Conservation (phyloP, 2,113 vertebrate species). For the Cygnus buccinator region DNA sequence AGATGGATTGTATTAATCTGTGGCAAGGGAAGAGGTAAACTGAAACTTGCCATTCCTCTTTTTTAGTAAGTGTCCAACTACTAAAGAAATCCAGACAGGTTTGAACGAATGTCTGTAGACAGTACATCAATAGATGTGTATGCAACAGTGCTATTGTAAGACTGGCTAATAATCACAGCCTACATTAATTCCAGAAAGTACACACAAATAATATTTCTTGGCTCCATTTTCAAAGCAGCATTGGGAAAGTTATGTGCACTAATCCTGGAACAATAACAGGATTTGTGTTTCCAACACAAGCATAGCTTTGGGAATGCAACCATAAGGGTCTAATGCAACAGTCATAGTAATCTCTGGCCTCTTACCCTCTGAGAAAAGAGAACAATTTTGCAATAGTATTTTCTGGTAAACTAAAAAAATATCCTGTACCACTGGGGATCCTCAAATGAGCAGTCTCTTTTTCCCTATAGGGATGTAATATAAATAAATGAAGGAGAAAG, state of each 20-base stretch:
- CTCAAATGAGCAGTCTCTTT: background rate
- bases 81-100: conserved; percentile 26
- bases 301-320: conserved; percentile 65
- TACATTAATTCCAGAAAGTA: conserved; percentile 61
- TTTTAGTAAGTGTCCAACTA: background rate
- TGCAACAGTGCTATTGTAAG: background rate
- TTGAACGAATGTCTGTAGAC: conserved; percentile 33
- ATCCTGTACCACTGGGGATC: conserved; percentile 1
- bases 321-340: conserved; percentile 37
- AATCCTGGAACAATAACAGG: conserved; percentile 73
- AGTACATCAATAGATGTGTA: background rate
- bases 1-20: background rate
- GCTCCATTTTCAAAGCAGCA: conserved; percentile 65
- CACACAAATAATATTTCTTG: conserved; percentile 71
- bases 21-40: background rate
- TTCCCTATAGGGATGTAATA: background rate
- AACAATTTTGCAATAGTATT: conserved; percentile 10
- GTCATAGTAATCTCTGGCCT: conserved; percentile 48
- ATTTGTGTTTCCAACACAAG: conserved; percentile 66
- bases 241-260: conserved; percentile 69
- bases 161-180: conserved; percentile 55
- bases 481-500: conserved; percentile 36
- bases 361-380: conserved; percentile 42
- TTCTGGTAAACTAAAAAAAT: conserved; percentile 13
- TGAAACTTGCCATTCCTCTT: background rate